Evolutionary conservation across 2,888 invertebrate species (phyloP).

Genomic region (Mythimna pallens): DNA sequence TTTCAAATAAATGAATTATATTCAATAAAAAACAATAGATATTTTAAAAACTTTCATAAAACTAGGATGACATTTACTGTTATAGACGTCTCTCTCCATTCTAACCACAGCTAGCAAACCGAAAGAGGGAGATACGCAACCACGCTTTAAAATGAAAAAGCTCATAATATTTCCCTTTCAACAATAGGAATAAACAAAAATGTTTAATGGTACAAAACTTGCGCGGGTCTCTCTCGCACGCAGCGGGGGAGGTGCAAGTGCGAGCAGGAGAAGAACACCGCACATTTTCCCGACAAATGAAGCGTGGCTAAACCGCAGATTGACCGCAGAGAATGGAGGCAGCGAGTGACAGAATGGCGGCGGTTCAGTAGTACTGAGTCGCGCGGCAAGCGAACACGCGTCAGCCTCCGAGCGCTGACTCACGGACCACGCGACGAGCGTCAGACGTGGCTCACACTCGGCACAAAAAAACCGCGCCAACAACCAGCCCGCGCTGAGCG

Average conservation of each 20-base stretch:
- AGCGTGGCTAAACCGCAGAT: slow-evolving; percentile 91
- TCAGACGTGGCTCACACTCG: slow-evolving; percentile 53
- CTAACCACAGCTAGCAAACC: slow-evolving; percentile 70
- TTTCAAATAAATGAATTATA: neutral
- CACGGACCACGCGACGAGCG: slow-evolving; percentile 63
- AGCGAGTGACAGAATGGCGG: slow-evolving; percentile 90
- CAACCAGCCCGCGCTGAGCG: slow-evolving; percentile 71
- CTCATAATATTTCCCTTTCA: slow-evolving; percentile 88
- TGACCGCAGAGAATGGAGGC: slow-evolving; percentile 91
- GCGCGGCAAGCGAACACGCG: slow-evolving; percentile 85
- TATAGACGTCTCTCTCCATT: slow-evolving; percentile 75
- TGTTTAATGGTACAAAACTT: slow-evolving; percentile 88
- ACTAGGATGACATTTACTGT: slow-evolving; percentile 48
- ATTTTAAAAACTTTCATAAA: slow-evolving; percentile 16
- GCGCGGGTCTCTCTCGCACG: slow-evolving; percentile 79
- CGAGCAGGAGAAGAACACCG: slow-evolving; percentile 79
- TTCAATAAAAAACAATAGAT: neutral
- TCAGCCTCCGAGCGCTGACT: slow-evolving; percentile 64
- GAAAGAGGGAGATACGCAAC: slow-evolving; percentile 78
- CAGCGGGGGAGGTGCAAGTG: slow-evolving; percentile 52
- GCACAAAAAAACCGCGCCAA: slow-evolving; percentile 62
- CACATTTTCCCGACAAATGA: slow-evolving; percentile 91
- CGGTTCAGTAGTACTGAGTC: slow-evolving; percentile 87
- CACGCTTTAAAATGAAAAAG: slow-evolving; percentile 84
- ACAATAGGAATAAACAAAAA: slow-evolving; percentile 89